A percentile compares a stretch with the other conserved stretches of the same genome.
Evolutionary conservation across 2,113 vertebrate genomes (phyloP).

Genomic region (Neolamprologus longior): DNA sequence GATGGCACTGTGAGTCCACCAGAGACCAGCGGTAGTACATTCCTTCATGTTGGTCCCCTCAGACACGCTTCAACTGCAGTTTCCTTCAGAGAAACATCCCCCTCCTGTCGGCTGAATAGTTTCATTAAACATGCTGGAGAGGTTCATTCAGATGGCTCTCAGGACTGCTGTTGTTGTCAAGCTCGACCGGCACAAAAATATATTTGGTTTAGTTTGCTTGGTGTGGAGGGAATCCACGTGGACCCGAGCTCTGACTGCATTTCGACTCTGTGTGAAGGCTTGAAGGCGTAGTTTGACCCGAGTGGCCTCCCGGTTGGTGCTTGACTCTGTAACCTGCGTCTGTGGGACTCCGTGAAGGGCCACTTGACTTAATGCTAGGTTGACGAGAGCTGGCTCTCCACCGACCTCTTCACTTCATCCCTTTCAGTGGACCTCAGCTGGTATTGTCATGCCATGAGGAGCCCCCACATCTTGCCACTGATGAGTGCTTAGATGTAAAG

Average conservation of each 20-base stretch:
- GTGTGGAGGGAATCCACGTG: not conserved
- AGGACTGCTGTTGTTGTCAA: not conserved
- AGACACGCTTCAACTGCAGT: not conserved
- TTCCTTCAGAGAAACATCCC: not conserved
- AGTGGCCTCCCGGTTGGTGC: not conserved
- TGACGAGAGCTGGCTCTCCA: not conserved
- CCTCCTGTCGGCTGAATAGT: not conserved
- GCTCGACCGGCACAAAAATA: conserved; percentile 17
- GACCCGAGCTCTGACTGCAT: conserved; percentile 5
- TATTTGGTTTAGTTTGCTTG: conserved; percentile 37
- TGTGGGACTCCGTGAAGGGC: not conserved
- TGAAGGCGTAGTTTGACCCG: not conserved
- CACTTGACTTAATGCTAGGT: not conserved
- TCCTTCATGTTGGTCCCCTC: not conserved
- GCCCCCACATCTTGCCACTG: not conserved
- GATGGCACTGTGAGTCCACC: conserved; percentile 45
- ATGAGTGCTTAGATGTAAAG: not conserved
- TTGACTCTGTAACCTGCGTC: not conserved
- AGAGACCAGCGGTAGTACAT: not conserved
- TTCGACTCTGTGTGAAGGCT: conserved; percentile 12
- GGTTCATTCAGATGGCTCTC: not conserved
- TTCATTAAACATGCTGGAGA: conserved; percentile 16
- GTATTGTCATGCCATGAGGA: not conserved
- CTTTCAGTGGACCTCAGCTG: not conserved
- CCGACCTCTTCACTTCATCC: not conserved